Evolutionary conservation across 2,113 vertebrate species (phyloP).

Genomic region (Mus musculus): GRCm39 chr12:70719001-70719500

Average conservation of each 20-base stretch:
- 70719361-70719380: background rate
- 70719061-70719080: constrained; percentile 79
- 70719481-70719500: constrained; percentile 80
- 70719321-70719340: constrained; percentile 1
- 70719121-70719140: constrained; percentile 81
- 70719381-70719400: constrained; percentile 49
- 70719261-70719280: background rate
- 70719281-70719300: constrained; percentile 22
- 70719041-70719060: constrained; percentile 79
- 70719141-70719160: constrained; percentile 70
- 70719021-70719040: constrained; percentile 62
- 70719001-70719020: constrained; percentile 54
- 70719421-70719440: constrained; percentile 72
- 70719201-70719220: constrained; percentile 44
- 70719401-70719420: constrained; percentile 76
- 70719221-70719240: constrained; percentile 40
- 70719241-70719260: background rate
- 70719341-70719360: constrained; percentile 52
- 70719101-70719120: constrained; percentile 76
- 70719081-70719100: constrained; percentile 81
- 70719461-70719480: constrained; percentile 49
- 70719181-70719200: constrained; percentile 71
- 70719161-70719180: constrained; percentile 75
- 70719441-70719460: background rate
- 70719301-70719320: background rate